Conservation (phyloP, 2,888 invertebrate species). For the Epicampocera succincta region DNA sequence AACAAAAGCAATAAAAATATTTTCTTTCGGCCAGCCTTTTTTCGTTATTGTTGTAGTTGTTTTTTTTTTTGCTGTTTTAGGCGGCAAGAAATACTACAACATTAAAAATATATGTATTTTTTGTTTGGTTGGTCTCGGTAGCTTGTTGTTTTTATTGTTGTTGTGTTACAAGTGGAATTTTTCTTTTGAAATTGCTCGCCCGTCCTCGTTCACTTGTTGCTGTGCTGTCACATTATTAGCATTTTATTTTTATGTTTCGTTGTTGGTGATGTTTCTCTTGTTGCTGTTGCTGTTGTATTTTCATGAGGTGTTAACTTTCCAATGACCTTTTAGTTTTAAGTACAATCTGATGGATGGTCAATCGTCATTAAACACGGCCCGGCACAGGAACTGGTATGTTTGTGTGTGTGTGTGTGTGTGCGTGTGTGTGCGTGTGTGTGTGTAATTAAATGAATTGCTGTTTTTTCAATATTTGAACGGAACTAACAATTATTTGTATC, state of each 20-base stretch:
- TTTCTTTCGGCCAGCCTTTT: slow-evolving; percentile 33
- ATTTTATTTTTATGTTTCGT: slow-evolving; percentile 35
- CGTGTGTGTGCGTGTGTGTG: neutral
- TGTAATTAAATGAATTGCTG: slow-evolving; percentile 39
- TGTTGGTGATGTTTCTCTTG: neutral
- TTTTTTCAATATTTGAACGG: neutral
- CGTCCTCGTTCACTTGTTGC: slow-evolving; percentile 35
- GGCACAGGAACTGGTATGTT: neutral
- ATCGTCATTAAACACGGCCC: slow-evolving; percentile 5
- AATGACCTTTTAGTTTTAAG: slow-evolving; percentile 59
- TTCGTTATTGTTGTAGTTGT: too few relatives aligned
- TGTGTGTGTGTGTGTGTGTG: too few relatives aligned
- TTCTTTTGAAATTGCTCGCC: slow-evolving; percentile 43
- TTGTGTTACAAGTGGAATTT: slow-evolving; percentile 23
- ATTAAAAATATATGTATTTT: neutral
- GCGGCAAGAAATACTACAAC: slow-evolving; percentile 11
- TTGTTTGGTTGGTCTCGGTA: neutral
- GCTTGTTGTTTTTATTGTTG: slow-evolving; percentile 1
- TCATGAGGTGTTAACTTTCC: slow-evolving; percentile 67
- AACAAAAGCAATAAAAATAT: slow-evolving; percentile 18
- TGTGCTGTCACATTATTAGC: slow-evolving; percentile 28
- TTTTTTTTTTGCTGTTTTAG: slow-evolving; percentile 17
- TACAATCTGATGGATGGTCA: slow-evolving; percentile 46
- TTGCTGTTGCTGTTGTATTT: slow-evolving; percentile 61
- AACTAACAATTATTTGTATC: neutral